A percentile compares a stretch with the other conserved stretches of the same genome.
Conservation (phyloP, 2,797 vertebrate genomes). For the Dryobates pubescens region DNA sequence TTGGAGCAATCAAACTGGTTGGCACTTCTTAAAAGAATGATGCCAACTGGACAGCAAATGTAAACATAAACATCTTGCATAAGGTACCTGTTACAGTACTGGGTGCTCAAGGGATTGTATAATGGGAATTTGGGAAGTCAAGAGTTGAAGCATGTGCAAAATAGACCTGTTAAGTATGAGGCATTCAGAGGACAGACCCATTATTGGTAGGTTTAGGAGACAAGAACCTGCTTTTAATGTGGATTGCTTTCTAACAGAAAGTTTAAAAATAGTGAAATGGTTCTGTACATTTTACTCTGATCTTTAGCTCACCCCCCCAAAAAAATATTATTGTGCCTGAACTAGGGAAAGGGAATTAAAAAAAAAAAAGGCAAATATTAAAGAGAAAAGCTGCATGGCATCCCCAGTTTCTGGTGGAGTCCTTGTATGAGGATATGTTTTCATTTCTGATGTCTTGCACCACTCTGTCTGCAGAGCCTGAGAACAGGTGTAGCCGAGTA, state of each 20-base stretch:
- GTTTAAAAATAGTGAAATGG: neutral
- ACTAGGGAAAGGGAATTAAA: neutral
- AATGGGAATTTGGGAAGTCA: neutral
- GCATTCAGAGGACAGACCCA: neutral
- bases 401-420: constrained; percentile 4
- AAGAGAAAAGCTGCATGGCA: neutral
- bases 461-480: neutral
- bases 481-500: neutral
- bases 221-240: neutral
- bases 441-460: constrained; percentile 2
- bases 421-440: neutral
- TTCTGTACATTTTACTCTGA: neutral
- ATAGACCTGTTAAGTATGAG: neutral
- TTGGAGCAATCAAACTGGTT: neutral
- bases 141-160: neutral
- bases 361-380: neutral
- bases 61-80: neutral
- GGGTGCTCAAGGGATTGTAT: neutral
- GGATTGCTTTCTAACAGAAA: neutral
- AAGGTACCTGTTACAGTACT: neutral
- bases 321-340: neutral
- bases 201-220: neutral
- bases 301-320: neutral
- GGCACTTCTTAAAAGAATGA: neutral
- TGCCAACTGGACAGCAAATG: neutral